Conservation (phyloP, 2,888 invertebrate species). For the Tryphoninae sp. region DNA sequence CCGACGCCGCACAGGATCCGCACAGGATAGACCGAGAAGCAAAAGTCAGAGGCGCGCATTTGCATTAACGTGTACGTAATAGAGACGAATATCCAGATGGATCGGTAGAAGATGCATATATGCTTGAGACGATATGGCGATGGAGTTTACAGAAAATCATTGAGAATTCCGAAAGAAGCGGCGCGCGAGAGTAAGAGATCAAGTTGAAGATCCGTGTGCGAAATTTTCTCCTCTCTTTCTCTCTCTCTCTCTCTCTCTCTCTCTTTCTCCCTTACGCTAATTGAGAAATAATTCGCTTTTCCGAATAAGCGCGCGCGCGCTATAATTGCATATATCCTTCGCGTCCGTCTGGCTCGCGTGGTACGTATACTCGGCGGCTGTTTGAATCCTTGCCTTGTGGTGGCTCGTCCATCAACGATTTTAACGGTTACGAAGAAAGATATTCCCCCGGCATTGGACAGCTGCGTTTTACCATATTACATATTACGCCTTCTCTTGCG, state of each 20-base stretch:
- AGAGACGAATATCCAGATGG: constrained; percentile 34
- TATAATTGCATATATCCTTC: constrained; percentile 61
- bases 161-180: constrained; percentile 16
- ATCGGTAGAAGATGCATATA: not conserved
- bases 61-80: constrained; percentile 9
- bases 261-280: constrained; percentile 50
- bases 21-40: not conserved
- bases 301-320: constrained; percentile 52
- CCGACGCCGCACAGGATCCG: constrained; percentile 45
- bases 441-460: constrained; percentile 37
- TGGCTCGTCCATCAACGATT: constrained; percentile 64
- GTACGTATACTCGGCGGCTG: constrained; percentile 5
- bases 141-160: constrained; percentile 11
- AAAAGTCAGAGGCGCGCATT: not conserved
- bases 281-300: constrained; percentile 66
- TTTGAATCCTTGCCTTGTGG: constrained; percentile 48
- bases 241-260: not conserved
- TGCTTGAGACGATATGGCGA: constrained; percentile 14
- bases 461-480: constrained; percentile 55
- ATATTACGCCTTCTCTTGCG: constrained; percentile 19
- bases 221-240: constrained; percentile 30
- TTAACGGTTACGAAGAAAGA: constrained; percentile 63
- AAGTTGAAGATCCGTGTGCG: constrained; percentile 32
- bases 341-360: constrained; percentile 31
- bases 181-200: constrained; percentile 20